phyloP scores from a whole-genome alignment of 2,888 invertebrate genomes.

The Tubiluchus corallicola region DNA sequence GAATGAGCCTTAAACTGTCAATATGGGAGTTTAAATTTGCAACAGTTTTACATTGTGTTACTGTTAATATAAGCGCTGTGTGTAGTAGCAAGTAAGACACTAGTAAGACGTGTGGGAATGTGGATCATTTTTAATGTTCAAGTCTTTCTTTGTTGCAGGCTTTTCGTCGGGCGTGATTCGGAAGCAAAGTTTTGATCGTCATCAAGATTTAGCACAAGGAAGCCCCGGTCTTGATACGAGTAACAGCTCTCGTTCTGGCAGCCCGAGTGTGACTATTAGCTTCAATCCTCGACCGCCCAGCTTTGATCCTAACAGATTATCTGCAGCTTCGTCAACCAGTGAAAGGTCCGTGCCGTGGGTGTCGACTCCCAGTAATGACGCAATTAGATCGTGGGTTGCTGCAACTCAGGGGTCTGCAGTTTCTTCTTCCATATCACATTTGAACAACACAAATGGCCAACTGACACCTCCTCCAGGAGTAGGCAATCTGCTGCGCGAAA shows the following conservation, averaged over 20 bases:
- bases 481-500: slow-evolving; percentile 10
- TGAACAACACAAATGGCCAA: background rate
- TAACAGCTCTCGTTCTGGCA: slow-evolving; percentile 75
- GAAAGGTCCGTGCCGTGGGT: background rate
- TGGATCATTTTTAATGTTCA: too few relatives aligned
- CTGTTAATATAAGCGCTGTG: too few relatives aligned
- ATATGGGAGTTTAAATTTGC: too few relatives aligned
- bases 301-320: slow-evolving; percentile 9
- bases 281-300: slow-evolving; percentile 8
- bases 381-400: background rate
- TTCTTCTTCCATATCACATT: background rate
- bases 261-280: slow-evolving; percentile 46
- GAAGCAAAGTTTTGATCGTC: slow-evolving; percentile 71
- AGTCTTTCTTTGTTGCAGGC: background rate
- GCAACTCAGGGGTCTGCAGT: background rate
- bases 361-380: background rate
- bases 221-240: slow-evolving; percentile 65
- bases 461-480: slow-evolving; percentile 39
- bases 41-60: too few relatives aligned
- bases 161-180: slow-evolving; percentile 40
- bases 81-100: too few relatives aligned
- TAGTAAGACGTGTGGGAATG: too few relatives aligned
- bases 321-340: background rate
- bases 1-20: too few relatives aligned
- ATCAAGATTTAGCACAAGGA: slow-evolving; percentile 46